Conservation (phyloP, 2,113 vertebrate species). For the Burhinus oedicnemus region DNA sequence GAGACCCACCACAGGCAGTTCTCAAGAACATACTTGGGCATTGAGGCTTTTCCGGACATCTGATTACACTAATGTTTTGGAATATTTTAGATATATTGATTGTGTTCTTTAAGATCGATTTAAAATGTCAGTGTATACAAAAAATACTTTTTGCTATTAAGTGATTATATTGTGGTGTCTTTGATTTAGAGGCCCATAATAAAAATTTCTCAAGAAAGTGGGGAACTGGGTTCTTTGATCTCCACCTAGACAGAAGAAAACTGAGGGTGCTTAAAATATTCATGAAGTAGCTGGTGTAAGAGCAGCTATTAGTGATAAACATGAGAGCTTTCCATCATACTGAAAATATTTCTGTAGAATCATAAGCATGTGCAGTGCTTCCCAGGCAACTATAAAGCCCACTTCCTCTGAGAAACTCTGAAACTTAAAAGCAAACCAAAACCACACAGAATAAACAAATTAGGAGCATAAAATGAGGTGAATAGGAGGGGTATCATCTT, state of each 20-base stretch:
- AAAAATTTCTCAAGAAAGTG: not conserved
- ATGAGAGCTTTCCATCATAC: not conserved
- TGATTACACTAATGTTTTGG: accelerated
- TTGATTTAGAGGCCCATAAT: accelerated
- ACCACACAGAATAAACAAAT: not conserved
- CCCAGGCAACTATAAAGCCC: not conserved
- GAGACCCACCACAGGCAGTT: not conserved
- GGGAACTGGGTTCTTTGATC: not conserved
- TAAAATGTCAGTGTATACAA: not conserved
- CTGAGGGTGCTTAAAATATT: not conserved
- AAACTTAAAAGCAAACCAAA: not conserved
- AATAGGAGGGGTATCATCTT: not conserved
- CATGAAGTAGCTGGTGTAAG: not conserved
- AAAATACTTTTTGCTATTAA: not conserved
- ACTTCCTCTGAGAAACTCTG: not conserved
- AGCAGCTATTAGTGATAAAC: not conserved
- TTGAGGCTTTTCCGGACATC: not conserved
- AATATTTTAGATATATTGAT: too few species aligned
- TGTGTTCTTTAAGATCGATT: not conserved
- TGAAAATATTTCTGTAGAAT: not conserved
- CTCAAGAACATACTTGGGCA: not conserved
- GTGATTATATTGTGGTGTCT: not conserved
- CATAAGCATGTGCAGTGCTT: not conserved
- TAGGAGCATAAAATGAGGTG: not conserved
- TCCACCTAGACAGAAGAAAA: not conserved